A percentile compares a stretch with the other conserved stretches of the same genome.
Conservation (phyloP, 2,888 invertebrate species). For the Drosophila kuntzei region DNA sequence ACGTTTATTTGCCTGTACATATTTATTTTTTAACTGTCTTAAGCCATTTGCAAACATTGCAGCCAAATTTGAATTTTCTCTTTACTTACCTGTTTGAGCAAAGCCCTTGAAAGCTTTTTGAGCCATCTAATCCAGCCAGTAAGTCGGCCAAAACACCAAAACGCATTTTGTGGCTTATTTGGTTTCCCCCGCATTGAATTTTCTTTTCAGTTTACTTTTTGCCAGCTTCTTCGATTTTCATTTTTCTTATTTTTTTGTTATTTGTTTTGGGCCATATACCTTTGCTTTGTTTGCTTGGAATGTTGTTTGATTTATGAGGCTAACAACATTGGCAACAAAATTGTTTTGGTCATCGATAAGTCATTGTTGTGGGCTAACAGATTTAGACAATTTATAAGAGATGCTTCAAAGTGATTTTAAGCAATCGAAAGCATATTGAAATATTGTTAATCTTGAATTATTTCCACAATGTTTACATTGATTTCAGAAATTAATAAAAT, state of each 20-base stretch:
- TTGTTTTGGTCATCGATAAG: constrained; percentile 26
- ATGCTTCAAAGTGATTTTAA: background rate
- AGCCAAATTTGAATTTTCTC: constrained; percentile 32
- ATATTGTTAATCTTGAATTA: background rate
- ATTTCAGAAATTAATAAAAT: background rate
- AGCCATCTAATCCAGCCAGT: constrained; percentile 65
- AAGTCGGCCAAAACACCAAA: constrained; percentile 64
- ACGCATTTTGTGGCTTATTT: constrained; percentile 69
- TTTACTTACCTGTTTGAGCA: constrained; percentile 41
- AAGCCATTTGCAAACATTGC: constrained; percentile 35
- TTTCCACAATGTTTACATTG: background rate
- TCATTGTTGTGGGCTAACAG: constrained; percentile 8
- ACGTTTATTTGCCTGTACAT: constrained; percentile 13
- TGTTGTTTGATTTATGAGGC: constrained; percentile 37
- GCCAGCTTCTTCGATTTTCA: background rate
- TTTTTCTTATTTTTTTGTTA: background rate
- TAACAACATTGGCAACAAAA: constrained; percentile 17
- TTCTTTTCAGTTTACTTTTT: constrained; percentile 25
- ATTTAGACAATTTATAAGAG: background rate
- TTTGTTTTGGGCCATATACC: background rate
- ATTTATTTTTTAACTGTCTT: constrained; percentile 27
- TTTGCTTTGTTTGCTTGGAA: constrained; percentile 11
- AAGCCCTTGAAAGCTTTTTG: constrained; percentile 64
- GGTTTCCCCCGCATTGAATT: constrained; percentile 40
- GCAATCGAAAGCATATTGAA: background rate